Conservation (phyloP, 2,888 invertebrate species). For the Lepidochrysops patricia region DNA sequence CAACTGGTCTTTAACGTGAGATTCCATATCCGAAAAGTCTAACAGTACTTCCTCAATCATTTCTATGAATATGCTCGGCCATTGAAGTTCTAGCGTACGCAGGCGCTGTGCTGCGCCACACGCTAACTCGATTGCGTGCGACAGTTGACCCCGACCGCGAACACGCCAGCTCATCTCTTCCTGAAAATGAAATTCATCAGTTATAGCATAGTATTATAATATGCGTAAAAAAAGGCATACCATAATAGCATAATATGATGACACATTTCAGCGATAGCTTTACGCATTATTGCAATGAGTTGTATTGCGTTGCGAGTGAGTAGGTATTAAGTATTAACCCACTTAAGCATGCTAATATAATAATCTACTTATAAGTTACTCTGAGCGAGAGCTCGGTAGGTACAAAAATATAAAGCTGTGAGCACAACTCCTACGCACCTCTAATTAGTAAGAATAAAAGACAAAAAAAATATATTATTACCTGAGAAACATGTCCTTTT, state of each 20-base stretch:
- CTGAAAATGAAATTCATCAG: slow-evolving; percentile 41
- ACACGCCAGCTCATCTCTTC: slow-evolving; percentile 83
- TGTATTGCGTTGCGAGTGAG: too few relatives aligned
- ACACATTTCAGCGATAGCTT: background rate
- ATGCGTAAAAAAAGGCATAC: too few relatives aligned
- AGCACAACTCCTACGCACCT: too few relatives aligned
- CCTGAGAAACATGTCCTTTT: slow-evolving; percentile 73
- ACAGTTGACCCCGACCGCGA: slow-evolving; percentile 81
- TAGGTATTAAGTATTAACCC: too few relatives aligned
- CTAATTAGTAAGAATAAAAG: too few relatives aligned
- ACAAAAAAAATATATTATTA: slow-evolving; percentile 23
- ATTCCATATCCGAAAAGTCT: slow-evolving; percentile 87
- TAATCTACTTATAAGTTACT: too few relatives aligned
- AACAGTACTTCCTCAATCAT: slow-evolving; percentile 84
- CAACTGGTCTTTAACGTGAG: slow-evolving; percentile 82
- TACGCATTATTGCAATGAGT: background rate
- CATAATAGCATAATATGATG: too few relatives aligned
- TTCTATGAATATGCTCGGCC: slow-evolving; percentile 85
- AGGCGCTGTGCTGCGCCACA: slow-evolving; percentile 85
- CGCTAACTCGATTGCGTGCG: slow-evolving; percentile 81
- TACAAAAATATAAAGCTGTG: too few relatives aligned
- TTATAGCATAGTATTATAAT: too few relatives aligned
- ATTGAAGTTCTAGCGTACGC: slow-evolving; percentile 81
- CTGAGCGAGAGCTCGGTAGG: too few relatives aligned
- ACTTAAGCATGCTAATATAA: too few relatives aligned